phyloP scores from a whole-genome alignment of 2,113 vertebrate species.

The Cyprinodon variegatus region DNA sequence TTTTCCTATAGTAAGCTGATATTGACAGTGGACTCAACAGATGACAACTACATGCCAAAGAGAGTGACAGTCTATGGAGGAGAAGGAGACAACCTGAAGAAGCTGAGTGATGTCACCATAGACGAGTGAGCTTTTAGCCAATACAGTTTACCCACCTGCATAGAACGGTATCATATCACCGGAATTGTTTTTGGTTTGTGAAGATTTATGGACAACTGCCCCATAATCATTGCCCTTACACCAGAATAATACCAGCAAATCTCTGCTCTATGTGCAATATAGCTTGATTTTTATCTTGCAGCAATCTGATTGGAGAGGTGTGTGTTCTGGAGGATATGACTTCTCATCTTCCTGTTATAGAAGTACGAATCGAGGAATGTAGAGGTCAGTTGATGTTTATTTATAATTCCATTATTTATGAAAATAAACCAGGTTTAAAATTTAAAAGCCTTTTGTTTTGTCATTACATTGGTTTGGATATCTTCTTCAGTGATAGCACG shows the following conservation, averaged over 20 bases:
- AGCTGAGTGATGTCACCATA: constrained; percentile 89
- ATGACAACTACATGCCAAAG: constrained; percentile 98
- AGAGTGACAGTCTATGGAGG: constrained; percentile 90
- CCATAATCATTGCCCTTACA: background rate
- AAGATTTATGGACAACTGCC: background rate
- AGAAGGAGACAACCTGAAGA: constrained; percentile 92
- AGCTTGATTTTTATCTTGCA: constrained; percentile 49
- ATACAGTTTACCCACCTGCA: background rate
- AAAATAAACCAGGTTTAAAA: background rate
- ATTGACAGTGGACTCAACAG: constrained; percentile 92
- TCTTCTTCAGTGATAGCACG: too few species aligned
- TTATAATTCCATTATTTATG: background rate
- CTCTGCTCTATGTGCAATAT: too few species aligned
- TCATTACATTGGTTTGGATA: too few species aligned
- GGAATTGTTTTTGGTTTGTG: background rate
- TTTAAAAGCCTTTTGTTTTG: too few species aligned
- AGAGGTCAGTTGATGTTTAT: constrained; percentile 80
- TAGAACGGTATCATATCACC: background rate
- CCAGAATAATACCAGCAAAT: background rate
- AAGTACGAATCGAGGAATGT: constrained; percentile 95
- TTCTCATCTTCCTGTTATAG: constrained; percentile 89
- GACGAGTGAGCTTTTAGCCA: constrained; percentile 85
- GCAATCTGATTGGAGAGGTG: constrained; percentile 93
- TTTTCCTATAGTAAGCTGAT: constrained; percentile 86
- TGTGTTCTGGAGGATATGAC: constrained; percentile 97